These are phyloP conservation scores for Prolemur simus DNA, from an alignment of 2,113 vertebrate genomes.

Conservation along the genomic window DNA sequence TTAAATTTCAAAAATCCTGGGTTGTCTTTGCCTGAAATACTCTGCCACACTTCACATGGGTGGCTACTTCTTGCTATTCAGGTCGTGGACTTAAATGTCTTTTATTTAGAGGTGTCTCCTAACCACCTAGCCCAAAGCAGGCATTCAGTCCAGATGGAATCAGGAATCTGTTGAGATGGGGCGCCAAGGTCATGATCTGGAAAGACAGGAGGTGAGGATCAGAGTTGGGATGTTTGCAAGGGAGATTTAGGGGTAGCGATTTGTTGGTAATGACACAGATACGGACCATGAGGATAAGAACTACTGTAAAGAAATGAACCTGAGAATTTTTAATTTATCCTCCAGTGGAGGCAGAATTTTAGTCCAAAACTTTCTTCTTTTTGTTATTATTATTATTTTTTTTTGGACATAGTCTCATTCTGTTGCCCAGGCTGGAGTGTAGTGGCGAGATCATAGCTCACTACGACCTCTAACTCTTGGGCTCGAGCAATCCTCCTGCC, in stretches of 20 bases:
- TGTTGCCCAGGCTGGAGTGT: too few species aligned
- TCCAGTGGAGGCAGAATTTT: not conserved
- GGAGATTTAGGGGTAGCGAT: too few species aligned
- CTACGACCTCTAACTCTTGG: too few species aligned
- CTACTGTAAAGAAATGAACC: not conserved
- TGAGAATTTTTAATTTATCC: not conserved
- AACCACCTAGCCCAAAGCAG: not conserved
- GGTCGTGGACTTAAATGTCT: not conserved
- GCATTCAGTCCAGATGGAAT: not conserved
- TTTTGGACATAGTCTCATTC: too few species aligned
- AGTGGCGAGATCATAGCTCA: too few species aligned
- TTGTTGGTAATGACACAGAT: not conserved
- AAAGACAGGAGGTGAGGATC: not conserved
- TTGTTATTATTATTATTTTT: too few species aligned
- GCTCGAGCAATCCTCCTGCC: too few species aligned
- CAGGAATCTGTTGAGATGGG: not conserved
- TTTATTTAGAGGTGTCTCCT: not conserved
- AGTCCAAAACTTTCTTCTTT: not conserved
- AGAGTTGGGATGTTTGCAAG: not conserved
- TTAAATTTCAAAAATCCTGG: not conserved
- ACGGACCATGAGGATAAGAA: not conserved
- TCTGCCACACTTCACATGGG: not conserved
- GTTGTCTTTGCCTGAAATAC: not conserved
- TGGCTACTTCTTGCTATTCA: not conserved
- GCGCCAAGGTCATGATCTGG: not conserved